These are phyloP conservation scores for Poeciliopsis gracilis DNA, from an alignment of 2,797 vertebrate species.

Conservation along the genomic window DNA sequence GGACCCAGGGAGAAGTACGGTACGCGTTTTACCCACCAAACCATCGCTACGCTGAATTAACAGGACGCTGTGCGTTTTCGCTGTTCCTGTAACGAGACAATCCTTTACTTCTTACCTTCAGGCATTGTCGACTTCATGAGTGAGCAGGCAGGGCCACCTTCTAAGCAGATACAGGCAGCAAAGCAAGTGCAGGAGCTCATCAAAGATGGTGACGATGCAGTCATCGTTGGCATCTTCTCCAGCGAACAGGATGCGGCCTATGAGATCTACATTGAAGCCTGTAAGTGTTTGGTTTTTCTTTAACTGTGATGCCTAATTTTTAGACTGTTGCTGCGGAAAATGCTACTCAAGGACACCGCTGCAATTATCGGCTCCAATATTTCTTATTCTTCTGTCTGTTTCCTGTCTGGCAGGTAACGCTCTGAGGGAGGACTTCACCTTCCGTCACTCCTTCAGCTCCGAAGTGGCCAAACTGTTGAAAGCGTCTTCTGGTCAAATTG, in stretches of 20 bases:
- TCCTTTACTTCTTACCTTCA: conserved; percentile 53
- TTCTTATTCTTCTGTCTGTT: not conserved
- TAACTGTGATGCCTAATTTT: not conserved
- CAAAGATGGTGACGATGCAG: conserved; percentile 91
- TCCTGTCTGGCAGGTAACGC: conserved; percentile 81
- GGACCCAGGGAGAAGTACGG: conserved; percentile 94
- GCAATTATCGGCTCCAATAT: not conserved
- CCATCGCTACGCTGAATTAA: too few relatives aligned
- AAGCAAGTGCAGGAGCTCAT: conserved; percentile 94
- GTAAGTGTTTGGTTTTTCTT: conserved; percentile 72
- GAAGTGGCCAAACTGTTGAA: conserved; percentile 90
- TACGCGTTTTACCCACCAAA: conserved; percentile 60
- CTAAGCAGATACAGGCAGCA: conserved; percentile 87
- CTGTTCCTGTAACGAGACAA: not conserved
- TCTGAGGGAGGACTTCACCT: conserved; percentile 93
- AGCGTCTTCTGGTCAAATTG: conserved; percentile 83
- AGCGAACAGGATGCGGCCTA: conserved; percentile 84
- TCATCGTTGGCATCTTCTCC: conserved; percentile 90
- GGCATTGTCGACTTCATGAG: conserved; percentile 95
- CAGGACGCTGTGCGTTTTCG: not conserved
- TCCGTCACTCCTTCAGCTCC: conserved; percentile 89
- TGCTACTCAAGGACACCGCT: not conserved
- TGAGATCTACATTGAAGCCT: conserved; percentile 90
- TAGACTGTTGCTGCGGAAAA: not conserved
- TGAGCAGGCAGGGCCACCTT: conserved; percentile 94